Conservation (phyloP, 2,113 vertebrate genomes). For the Stegostoma tigrinum region DNA sequence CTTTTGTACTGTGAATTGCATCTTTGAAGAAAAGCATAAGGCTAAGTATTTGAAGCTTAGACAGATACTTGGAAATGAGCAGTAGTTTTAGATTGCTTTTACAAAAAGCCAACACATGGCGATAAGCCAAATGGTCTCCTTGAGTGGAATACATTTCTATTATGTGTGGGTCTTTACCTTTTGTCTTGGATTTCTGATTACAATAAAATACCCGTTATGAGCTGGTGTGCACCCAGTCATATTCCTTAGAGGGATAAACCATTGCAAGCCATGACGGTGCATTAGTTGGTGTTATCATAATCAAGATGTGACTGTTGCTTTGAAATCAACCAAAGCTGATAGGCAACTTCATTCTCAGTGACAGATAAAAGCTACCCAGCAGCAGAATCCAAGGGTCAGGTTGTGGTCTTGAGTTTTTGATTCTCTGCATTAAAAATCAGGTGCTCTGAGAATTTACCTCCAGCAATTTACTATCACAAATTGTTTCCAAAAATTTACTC, state of each 20-base stretch:
- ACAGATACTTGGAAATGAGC: background rate
- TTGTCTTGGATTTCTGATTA: background rate
- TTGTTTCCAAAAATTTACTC: background rate
- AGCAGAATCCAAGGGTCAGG: background rate
- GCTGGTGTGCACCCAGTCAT: background rate
- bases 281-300: background rate
- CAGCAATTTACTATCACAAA: background rate
- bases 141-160: background rate
- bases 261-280: background rate
- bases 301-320: background rate
- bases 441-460: background rate
- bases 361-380: background rate
- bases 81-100: background rate
- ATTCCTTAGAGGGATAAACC: background rate
- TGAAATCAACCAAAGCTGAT: background rate
- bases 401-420: background rate
- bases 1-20: background rate
- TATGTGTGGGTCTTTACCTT: background rate
- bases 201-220: background rate
- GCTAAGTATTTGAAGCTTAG: background rate
- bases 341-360: background rate
- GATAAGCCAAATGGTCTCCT: background rate
- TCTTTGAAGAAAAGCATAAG: background rate
- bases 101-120: background rate
- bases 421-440: background rate